Conservation (phyloP, 2,797 vertebrate genomes). For the Lacerta agilis region DNA sequence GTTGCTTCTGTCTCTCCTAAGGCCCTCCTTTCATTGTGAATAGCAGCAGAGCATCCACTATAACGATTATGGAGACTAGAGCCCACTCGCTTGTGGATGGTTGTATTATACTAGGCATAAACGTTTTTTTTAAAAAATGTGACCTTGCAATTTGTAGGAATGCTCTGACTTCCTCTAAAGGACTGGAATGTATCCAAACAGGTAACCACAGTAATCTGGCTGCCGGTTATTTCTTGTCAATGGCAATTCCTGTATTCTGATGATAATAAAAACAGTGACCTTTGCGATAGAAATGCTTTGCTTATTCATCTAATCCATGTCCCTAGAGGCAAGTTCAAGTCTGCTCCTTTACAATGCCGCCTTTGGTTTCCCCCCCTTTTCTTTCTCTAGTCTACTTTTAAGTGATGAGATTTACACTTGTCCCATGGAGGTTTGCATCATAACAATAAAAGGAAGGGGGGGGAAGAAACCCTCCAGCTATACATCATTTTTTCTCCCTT, state of each 20-base stretch:
- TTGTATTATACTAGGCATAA: not conserved
- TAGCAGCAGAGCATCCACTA: not conserved
- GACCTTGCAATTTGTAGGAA: not conserved
- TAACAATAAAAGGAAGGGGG: not conserved
- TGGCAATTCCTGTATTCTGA: not conserved
- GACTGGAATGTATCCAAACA: not conserved
- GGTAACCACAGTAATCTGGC: constrained; percentile 13
- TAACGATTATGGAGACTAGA: constrained; percentile 23
- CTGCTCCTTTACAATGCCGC: not conserved
- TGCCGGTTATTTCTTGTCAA: constrained; percentile 3
- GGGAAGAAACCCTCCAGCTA: not conserved
- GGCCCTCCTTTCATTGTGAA: not conserved
- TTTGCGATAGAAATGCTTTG: constrained; percentile 3
- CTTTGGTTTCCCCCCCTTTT: not conserved
- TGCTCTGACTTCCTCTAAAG: constrained; percentile 17
- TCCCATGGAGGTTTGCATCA: constrained; percentile 11
- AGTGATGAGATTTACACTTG: not conserved
- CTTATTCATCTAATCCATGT: not conserved
- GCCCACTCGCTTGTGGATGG: not conserved
- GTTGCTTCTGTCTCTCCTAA: constrained; percentile 41
- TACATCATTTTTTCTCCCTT: not conserved
- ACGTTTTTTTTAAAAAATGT: not conserved
- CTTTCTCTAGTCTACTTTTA: not conserved
- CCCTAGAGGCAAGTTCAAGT: not conserved
- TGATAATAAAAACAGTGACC: constrained; percentile 3